Conservation (phyloP, 2,888 invertebrate species). For the Daptonema setosum region DNA sequence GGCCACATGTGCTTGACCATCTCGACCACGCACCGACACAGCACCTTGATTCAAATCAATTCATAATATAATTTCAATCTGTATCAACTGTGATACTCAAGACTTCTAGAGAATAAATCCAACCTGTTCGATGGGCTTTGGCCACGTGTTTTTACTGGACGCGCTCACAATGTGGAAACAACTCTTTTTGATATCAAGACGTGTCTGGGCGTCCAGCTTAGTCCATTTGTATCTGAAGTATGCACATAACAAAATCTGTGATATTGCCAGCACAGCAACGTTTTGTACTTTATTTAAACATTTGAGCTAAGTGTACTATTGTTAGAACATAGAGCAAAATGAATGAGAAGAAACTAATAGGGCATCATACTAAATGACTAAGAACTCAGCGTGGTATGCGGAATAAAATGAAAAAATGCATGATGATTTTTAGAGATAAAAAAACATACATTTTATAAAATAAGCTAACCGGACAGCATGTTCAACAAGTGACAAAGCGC, state of each 20-base stretch:
- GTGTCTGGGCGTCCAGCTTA: background rate
- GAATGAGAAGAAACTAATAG: too few species aligned
- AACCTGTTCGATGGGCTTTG: too few species aligned
- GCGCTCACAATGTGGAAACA: background rate
- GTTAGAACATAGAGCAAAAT: too few species aligned
- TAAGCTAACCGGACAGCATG: background rate
- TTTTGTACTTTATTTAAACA: background rate
- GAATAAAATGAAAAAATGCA: too few species aligned
- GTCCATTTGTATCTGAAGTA: background rate
- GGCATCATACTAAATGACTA: too few species aligned
- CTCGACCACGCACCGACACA: conserved; percentile 67
- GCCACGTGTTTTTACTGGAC: background rate
- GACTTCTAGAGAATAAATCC: too few species aligned
- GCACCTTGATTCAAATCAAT: conserved; percentile 20
- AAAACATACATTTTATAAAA: background rate
- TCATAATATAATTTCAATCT: too few species aligned
- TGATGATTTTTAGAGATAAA: too few species aligned
- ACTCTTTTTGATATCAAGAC: background rate
- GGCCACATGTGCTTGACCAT: conserved; percentile 95
- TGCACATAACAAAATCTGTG: background rate
- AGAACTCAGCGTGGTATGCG: too few species aligned
- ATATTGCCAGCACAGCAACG: too few species aligned
- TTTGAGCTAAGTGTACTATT: too few species aligned
- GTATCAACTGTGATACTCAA: too few species aligned
- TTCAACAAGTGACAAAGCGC: background rate